Evolutionary conservation across 2,797 vertebrate genomes (phyloP), one percentile per base, ranked within the genome.

Genomic region (Oreortyx pictus): DNA sequence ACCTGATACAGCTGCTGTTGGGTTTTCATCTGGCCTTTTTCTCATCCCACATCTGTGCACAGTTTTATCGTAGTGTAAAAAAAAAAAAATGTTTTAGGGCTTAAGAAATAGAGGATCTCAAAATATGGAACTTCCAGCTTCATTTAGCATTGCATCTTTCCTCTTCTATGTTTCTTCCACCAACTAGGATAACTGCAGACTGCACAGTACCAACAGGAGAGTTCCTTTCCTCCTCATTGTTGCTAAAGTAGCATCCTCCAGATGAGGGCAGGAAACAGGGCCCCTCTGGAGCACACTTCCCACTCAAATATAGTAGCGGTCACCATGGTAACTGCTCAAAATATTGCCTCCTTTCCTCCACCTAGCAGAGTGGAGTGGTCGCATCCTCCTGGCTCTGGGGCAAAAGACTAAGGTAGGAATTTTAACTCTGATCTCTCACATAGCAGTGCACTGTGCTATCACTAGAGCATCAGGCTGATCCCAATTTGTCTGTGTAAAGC

Each of bases 271-370:
- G 89, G 77, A 90, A 89, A 89, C 88, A 92, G 79, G 86, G 78
- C 95, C 91, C 87, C 81, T 92, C 90, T 96, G 92, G 96, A 95
- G 89, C 73, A 93, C 85, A 78, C 72, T 96, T 95, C 75, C 78
- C 93, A 92, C 86, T 80, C 91, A 62, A 68, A 85, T 79, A 95
- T 72, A 93, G 83, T 86, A 97, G 89, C 22, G 83, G 64, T 87
- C 92, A 91, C 92, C 68, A 62, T 71, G 70, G 82, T 96, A 95
- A 88, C 92, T 88, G 70, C 88, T 95, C 94, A 88, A 71, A 90
- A 95, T 88, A 94, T 96, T 93, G 88, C 77, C 92, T 95, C 92
- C 88, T 96, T 94, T 94, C 68, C 95, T 96, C 91, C 91, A 95
- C 91, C 84, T 90, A 93, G 87, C 94, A 96, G 96, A 95, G 91